Base-by-base conservation (phyloP, 2,797 vertebrate genomes). In the Bovichtus diacanthus region DNA sequence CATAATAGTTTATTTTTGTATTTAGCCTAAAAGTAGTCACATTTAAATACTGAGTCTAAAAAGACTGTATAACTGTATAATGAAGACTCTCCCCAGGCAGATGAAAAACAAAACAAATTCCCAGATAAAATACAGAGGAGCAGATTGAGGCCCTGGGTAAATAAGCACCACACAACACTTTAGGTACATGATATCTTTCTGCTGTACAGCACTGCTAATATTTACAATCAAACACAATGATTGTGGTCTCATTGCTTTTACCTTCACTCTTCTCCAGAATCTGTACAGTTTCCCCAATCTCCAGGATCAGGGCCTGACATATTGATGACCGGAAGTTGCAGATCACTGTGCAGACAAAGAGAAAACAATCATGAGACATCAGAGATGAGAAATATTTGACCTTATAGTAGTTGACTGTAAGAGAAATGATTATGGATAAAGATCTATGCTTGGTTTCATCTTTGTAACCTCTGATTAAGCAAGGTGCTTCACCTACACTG, bases 191-290 rank as follows among this genome's bases (percentile, higher is more conserved):
- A 19, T 9, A 12, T 54, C 31, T 49, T 18, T 16, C 55, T 46
- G 39, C 21, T 36, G 3, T 36, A 21, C 9, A 25, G 3, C 41
- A 15, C 36, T 46, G 25, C n/a, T 29, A 2, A 64, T 16, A 53
- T 25, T 61, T 54, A 61, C 12, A 56, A 19, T 12, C 3, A 62
- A 69, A 46, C 15, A 51, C 23, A 58, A n/a, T 23, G 27, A 41
- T 11, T 18, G 4, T 41, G 36, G 62, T 54, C 3, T 12, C 8
- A 53, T 9, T 31, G 9, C 2, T 54, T 95, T 95, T 94, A 99
- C 98, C 98, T 95, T 99, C 98, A 93, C 96, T 98, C 93, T 97
- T 99, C 92, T 99, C 98, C 93, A 99, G 91, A 89, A 99, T 99
- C 93, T 99, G 98, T 49, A 99, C 97, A 1, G 96, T 99, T 91